These are phyloP conservation scores for Nymphalis c-album DNA, from an alignment of 2,888 invertebrate species.

Conservation along the genomic window DNA sequence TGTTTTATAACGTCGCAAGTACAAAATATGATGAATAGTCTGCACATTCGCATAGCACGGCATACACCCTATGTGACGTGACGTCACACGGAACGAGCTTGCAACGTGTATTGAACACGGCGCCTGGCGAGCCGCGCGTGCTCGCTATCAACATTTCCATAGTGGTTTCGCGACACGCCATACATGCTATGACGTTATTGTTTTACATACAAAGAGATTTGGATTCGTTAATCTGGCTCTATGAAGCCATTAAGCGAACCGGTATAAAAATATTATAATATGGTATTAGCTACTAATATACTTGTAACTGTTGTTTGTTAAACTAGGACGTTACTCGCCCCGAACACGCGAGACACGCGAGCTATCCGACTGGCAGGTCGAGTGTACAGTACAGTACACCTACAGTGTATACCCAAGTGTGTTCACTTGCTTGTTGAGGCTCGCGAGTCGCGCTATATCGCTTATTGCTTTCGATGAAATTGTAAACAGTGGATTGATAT, in stretches of 20 bases:
- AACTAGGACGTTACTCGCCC: neutral
- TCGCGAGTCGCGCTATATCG: no score
- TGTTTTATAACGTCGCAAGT: no score
- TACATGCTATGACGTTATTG: constrained; percentile 3
- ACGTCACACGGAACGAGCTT: no score
- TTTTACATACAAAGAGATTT: constrained; percentile 20
- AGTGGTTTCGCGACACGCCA: neutral
- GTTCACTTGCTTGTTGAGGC: no score
- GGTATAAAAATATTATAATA: neutral
- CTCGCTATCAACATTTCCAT: neutral
- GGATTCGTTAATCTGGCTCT: constrained; percentile 10
- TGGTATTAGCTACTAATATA: neutral
- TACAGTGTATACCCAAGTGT: no score
- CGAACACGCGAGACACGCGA: neutral
- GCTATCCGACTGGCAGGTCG: neutral
- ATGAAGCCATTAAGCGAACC: constrained; percentile 2
- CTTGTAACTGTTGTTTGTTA: constrained; percentile 4
- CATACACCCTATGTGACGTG: neutral
- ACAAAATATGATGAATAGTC: neutral
- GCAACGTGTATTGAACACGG: no score
- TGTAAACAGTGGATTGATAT: no score
- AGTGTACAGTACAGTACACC: no score
- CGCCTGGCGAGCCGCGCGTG: neutral
- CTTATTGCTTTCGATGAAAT: no score
- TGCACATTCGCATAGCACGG: neutral